Base-by-base conservation (phyloP, 2,888 invertebrate species). In the Argyra leucocephala region DNA sequence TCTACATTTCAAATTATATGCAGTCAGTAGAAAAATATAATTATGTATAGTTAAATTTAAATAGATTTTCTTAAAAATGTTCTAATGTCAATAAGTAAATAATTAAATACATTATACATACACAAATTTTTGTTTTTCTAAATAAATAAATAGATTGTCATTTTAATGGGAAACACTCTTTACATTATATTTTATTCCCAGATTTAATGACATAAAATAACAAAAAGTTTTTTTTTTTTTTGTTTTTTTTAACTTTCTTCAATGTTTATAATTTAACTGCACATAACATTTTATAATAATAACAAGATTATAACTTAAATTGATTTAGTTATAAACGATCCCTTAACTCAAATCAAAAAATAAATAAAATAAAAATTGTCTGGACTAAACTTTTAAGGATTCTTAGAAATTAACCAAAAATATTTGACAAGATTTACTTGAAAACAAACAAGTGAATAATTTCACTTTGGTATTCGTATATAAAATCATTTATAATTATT, bases 391-490 rank as follows among this genome's bases (percentile, higher is more conserved):
- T 48, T 48, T 1, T 48, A 48, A 48, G 48, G 48, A 18, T 48
- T 48, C 48, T 48, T 18, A 48, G 12, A 18, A 48, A 48, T 48
- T 48, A 48, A 48, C 12, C 48, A 48, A 48, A 48, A 31, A 18
- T 48, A 48, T 48, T 48, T 48, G n/a, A n/a, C n/a, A n/a, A n/a
- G n/a, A n/a, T n/a, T n/a, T n/a, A n/a, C n/a, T n/a, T 48, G 2
- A 48, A 48, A 48, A 48, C 18, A 48, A 48, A 48, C 48, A 48
- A 48, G 48, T 48, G 48, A 18, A 48, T 48, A 48, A 48, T 48
- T 48, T 48, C 18, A 2, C 48, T 18, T 1, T 31, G 1, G 7
- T 31, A 31, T 4, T 10, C 31, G 2, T 18, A n/a, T 15, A 3
- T 5, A n/a, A 48, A 48, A 48, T 48, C 48, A 48, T 48, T 48